Evolutionary conservation across 2,113 vertebrate genomes (phyloP).

Genomic region (Eclectus roratus): DNA sequence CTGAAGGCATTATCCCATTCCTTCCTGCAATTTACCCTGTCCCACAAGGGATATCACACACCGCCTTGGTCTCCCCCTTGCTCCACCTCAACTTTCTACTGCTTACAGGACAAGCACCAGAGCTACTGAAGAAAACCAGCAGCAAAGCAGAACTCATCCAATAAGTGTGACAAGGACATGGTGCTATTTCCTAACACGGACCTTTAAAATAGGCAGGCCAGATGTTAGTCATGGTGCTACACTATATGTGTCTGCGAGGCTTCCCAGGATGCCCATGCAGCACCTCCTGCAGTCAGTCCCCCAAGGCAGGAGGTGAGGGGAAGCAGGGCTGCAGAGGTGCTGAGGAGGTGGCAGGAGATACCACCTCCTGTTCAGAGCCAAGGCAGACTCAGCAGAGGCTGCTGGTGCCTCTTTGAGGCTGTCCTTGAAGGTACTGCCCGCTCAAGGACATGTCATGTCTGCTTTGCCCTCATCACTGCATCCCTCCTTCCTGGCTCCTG

Average conservation of each 20-base stretch:
- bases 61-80: accelerated
- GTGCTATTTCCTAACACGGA: neutral
- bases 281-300: neutral
- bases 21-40: neutral
- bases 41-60: accelerated
- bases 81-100: neutral
- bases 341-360: neutral
- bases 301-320: neutral
- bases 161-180: neutral
- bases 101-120: neutral
- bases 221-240: neutral
- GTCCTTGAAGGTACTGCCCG: neutral
- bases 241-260: accelerated
- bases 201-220: neutral
- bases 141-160: neutral
- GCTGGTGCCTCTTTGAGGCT: constrained; percentile 1
- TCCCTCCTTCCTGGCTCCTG: neutral
- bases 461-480: neutral
- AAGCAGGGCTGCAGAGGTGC: neutral
- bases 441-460: neutral
- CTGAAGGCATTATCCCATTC: neutral
- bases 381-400: neutral
- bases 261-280: neutral
- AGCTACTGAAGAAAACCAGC: neutral
- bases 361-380: neutral